Base-by-base conservation (phyloP, 2,797 vertebrate genomes). In the Enteromius unitaeniatus region DNA sequence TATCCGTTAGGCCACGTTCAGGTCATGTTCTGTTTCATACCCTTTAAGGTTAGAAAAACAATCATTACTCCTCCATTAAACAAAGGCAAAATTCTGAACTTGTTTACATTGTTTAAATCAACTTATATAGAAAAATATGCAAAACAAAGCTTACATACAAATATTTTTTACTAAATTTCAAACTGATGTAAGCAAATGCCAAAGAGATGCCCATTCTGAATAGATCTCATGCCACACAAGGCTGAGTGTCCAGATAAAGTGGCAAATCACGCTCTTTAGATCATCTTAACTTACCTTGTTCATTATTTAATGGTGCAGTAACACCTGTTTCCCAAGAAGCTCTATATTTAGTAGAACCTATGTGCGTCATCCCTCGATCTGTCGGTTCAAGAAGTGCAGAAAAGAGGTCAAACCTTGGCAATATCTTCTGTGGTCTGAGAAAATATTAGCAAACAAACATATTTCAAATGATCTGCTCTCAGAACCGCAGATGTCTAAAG, bases 281-380 rank as follows among this genome's bases (percentile, higher is more conserved):
- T 51, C 78, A 23, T 79, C 78, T 79, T 68, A 68, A 55, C 78
- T 79, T 79, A 79, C 78, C 64, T 68, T 69, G 45, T 79, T 68
- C 78, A 79, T 79, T 79, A 79, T 79, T 79, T 53, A 79, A 55
- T 53, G 65, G 47, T 34, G 62, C 62, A 1, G 45, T 45, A 47
- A 78, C 60, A 65, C 76, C 60, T 69, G 64, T 51, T 79, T 53
- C 62, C 31, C 47, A 51, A 17, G 26, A 3, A 49, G 60, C 17
- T 47, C 76, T 78, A 58, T 47, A 65, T 49, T 78, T 65, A 78
- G 60, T 21, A 21, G 42, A 65, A 64, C 17, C 17, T 65, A n/a
- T 1, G 6, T 78, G 60, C 19, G 26, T 65, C 60, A 65, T 65
- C 10, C 17, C 23, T 31, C 10, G 60, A 65, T 49, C 40, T 78